Evolutionary conservation across 1,140 invertebrate species (phyloP).

Genomic region (Lepidurus apus): DNA sequence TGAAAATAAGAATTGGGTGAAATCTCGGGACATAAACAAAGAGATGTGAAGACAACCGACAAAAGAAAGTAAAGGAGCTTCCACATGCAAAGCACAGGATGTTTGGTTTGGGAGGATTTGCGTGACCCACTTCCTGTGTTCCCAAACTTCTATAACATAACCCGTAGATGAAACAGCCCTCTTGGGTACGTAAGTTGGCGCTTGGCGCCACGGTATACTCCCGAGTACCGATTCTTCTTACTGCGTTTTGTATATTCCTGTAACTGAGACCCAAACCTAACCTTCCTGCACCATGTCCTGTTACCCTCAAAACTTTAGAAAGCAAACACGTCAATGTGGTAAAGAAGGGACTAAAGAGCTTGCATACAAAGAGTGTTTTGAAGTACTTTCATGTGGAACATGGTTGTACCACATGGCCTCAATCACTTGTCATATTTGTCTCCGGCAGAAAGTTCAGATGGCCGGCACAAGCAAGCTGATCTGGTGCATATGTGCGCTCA

Average conservation of each 20-base stretch:
- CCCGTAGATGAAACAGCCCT: not conserved
- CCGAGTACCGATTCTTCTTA: too few species aligned
- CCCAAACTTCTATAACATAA: not conserved
- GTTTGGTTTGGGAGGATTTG: not conserved
- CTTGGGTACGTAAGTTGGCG: not conserved
- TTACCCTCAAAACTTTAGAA: too few species aligned
- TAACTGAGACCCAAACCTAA: too few species aligned
- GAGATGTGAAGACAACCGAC: too few species aligned
- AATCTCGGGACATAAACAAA: not conserved
- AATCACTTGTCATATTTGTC: not conserved
- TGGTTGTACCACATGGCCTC: not conserved
- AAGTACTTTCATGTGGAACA: not conserved
- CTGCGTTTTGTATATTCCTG: too few species aligned
- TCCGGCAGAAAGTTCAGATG: slow-evolving; percentile 33
- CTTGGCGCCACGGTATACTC: not conserved
- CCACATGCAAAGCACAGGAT: not conserved
- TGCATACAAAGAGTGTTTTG: not conserved
- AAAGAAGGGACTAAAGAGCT: too few species aligned
- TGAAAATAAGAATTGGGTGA: not conserved
- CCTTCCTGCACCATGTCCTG: too few species aligned
- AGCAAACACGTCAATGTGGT: too few species aligned
- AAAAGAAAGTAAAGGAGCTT: not conserved
- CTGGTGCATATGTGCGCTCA: not conserved
- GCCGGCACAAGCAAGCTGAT: slow-evolving; percentile 12
- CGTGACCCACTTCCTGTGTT: slow-evolving; percentile 4